A percentile compares a stretch with the other conserved stretches of the same genome.
Conservation (phyloP, 2,888 invertebrate species). For the Mythimna lalbum region DNA sequence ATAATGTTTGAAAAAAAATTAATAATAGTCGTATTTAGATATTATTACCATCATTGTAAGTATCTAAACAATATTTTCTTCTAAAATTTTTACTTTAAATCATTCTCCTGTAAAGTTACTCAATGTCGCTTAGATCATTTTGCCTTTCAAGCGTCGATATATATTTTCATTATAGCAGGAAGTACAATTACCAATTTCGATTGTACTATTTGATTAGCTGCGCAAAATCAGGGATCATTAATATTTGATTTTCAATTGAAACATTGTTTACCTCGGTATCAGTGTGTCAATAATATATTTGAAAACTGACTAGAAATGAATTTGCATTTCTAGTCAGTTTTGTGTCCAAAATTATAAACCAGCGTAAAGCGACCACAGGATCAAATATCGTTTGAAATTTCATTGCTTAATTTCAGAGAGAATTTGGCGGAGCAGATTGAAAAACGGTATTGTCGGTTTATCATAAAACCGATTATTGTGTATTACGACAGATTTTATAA, state of each 20-base stretch:
- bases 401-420: slow-evolving; percentile 46
- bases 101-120: too few relatives aligned
- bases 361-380: slow-evolving; percentile 28
- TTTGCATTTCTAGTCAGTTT: slow-evolving; percentile 40
- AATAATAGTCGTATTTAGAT: too few relatives aligned
- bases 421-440: slow-evolving; percentile 35
- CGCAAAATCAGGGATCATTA: slow-evolving; percentile 65
- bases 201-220: slow-evolving; percentile 65
- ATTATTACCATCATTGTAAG: too few relatives aligned
- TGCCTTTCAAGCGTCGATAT: too few relatives aligned
- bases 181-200: slow-evolving; percentile 55
- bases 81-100: too few relatives aligned
- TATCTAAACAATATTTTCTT: too few relatives aligned
- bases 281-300: slow-evolving; percentile 58
- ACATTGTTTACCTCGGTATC: slow-evolving; percentile 63
- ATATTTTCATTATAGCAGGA: background rate
- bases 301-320: too few relatives aligned
- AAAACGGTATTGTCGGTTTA: slow-evolving; percentile 46
- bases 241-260: slow-evolving; percentile 74
- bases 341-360: slow-evolving; percentile 8
- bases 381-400: slow-evolving; percentile 47
- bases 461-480: slow-evolving; percentile 47
- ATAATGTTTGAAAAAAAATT: too few relatives aligned
- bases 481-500: slow-evolving; percentile 30
- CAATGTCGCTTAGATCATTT: too few relatives aligned